A percentile compares a stretch with the other conserved stretches of the same genome.
Conservation (phyloP, 2,113 vertebrate species). For the Varanus komodoensis region DNA sequence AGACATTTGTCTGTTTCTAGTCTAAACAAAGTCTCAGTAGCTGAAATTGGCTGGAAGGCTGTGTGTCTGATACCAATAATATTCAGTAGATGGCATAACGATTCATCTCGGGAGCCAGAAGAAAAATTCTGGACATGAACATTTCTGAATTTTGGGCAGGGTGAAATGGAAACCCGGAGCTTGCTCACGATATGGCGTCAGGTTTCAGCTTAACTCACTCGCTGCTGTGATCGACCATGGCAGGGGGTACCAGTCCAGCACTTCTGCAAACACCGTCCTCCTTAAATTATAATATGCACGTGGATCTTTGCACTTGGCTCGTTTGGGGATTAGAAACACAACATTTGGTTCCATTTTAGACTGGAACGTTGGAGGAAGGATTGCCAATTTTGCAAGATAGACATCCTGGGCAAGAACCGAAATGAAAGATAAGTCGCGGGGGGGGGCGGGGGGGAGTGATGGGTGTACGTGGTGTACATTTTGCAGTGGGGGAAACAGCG, state of each 20-base stretch:
- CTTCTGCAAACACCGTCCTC: neutral
- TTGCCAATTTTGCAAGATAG: neutral
- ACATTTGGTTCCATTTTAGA: neutral
- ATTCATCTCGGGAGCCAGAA: neutral
- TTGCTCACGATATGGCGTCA: neutral
- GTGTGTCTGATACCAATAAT: neutral
- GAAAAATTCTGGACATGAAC: neutral
- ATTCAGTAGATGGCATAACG: neutral
- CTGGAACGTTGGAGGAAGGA: neutral
- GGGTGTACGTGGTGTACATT: neutral
- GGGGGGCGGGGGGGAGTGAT: no score
- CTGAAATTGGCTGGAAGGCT: neutral
- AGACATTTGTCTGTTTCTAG: neutral
- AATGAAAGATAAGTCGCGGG: neutral
- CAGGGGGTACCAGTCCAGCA: neutral
- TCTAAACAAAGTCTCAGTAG: neutral
- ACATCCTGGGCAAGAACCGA: neutral
- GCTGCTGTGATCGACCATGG: neutral
- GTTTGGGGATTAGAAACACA: neutral
- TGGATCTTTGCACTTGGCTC: neutral
- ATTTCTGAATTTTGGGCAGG: neutral
- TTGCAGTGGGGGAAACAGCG: neutral
- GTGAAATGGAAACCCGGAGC: neutral
- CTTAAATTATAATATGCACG: no score
- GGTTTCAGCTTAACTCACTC: neutral